Conservation (phyloP, 2,113 vertebrate genomes). For the Pleuronectes platessa region DNA sequence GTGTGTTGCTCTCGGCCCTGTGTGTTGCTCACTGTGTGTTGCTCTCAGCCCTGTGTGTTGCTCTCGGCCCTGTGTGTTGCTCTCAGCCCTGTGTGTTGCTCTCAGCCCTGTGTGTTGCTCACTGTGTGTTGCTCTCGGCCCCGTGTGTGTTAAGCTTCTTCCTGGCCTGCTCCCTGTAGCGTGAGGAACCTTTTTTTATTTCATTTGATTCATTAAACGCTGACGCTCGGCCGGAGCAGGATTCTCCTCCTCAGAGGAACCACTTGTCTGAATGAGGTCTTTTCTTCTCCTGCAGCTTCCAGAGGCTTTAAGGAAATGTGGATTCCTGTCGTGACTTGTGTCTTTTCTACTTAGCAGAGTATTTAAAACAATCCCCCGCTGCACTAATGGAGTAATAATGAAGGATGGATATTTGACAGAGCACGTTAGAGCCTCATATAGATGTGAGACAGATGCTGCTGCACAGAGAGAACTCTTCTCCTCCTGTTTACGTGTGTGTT, state of each 20-base stretch:
- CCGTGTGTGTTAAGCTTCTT: slow-evolving; percentile 10
- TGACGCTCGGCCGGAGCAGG: slow-evolving; percentile 16
- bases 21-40: too few relatives aligned
- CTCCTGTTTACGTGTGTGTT: slow-evolving; percentile 15
- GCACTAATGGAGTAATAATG: slow-evolving; percentile 28
- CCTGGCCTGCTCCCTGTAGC: slow-evolving; percentile 17
- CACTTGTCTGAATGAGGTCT: slow-evolving; percentile 15
- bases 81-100: too few relatives aligned
- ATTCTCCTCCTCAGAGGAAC: slow-evolving; percentile 18
- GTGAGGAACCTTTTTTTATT: slow-evolving; percentile 37
- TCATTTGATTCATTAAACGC: slow-evolving; percentile 33
- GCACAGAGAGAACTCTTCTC: not conserved
- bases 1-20: too few relatives aligned
- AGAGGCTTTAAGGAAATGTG: not conserved
- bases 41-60: too few relatives aligned
- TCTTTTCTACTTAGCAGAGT: not conserved
- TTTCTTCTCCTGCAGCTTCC: slow-evolving; percentile 2
- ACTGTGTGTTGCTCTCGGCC: slow-evolving; percentile 7
- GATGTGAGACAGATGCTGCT: slow-evolving; percentile 40
- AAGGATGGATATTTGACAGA: slow-evolving; percentile 21
- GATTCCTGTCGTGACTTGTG: slow-evolving; percentile 9
- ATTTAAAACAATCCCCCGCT: not conserved
- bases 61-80: too few relatives aligned
- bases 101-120: too few relatives aligned
- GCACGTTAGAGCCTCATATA: slow-evolving; percentile 5